phyloP scores from a whole-genome alignment of 2,797 vertebrate species.

The Amblyopsis hoosieri region DNA sequence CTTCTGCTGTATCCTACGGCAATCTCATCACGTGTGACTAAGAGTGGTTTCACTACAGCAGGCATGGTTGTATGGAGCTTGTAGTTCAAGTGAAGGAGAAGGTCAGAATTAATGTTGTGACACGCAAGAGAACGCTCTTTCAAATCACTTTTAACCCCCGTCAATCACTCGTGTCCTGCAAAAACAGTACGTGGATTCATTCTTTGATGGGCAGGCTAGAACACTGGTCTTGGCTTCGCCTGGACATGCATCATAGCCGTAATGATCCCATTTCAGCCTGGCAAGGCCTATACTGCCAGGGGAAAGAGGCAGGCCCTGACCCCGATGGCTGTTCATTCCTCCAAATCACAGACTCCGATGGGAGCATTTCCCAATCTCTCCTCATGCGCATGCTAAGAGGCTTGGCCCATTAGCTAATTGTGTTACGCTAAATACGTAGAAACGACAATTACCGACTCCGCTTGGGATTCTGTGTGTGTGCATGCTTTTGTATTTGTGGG shows the following conservation, averaged over 20 bases:
- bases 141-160: constrained; percentile 14
- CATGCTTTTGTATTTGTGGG: constrained; percentile 2
- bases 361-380: constrained; percentile 37
- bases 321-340: constrained; percentile 49
- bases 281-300: constrained; percentile 40
- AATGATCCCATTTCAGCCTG: constrained; percentile 50
- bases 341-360: constrained; percentile 42
- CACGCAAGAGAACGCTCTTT: constrained; percentile 16
- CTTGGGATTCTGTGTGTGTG: constrained; percentile 10
- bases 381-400: constrained; percentile 28
- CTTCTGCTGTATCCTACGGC: constrained; percentile 42
- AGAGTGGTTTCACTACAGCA: constrained; percentile 20
- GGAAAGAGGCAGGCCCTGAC: constrained; percentile 13
- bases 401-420: constrained; percentile 53
- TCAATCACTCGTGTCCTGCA: constrained; percentile 30
- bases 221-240: constrained; percentile 37
- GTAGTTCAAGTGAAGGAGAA: constrained; percentile 9
- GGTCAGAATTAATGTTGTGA: constrained; percentile 13
- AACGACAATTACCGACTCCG: constrained; percentile 45
- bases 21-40: constrained; percentile 39
- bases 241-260: constrained; percentile 38
- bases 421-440: constrained; percentile 51
- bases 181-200: constrained; percentile 17
- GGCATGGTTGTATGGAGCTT: constrained; percentile 18
- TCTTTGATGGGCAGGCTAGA: constrained; percentile 37